Evolutionary conservation across 2,888 invertebrate genomes (phyloP), one percentile per base, ranked within the genome.

Genomic region (Acanthacorydalis orientalis): DNA sequence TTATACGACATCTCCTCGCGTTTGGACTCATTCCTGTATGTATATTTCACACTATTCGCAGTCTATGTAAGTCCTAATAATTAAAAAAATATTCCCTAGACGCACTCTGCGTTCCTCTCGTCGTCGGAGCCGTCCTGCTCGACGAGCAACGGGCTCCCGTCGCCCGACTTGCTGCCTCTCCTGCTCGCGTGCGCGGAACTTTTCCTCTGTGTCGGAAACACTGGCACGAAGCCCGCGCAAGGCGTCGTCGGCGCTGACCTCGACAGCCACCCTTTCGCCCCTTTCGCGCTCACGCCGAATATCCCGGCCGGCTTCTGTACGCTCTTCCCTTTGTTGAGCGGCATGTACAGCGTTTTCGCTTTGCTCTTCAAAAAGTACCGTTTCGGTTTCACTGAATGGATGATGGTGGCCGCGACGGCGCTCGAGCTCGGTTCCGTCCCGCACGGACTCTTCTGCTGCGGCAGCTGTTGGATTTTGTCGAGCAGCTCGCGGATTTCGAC

Each of bases 241-340:
- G 87, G 87, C 0, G 86, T 87, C 2, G 81, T 83, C 1, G 87
- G 87, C 0, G 87, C 87, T 1, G 86, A 86, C 23, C 83, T 68
- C 0, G 86, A 83, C 7, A 83, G 68, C 69, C 79, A 79, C 40
- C 80, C 70, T 52, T 60, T 64, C 4, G 57, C 52, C 50, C 61
- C 42, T 51, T 49, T 51, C n/a, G 48, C 23, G 23, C 23, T 23
- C 3, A 23, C 23, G n/a, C 37, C 37, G 14, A 37, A 37, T 12
- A 37, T 55, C 57, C 57, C 52, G 47, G 54, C 53, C 49, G 56
- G 42, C 44, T 47, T 37, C 23, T 23, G 23, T 4, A 23, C 23
- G 46, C 51, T 41, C 67, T 62, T 14, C 59, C 62, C 10, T 63
- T 61, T 48, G 64, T 59, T 68, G 51, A 80, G 65, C 4, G 81